These are phyloP conservation scores for Pyrochroa serraticornis DNA, from an alignment of 2,888 invertebrate species.

Conservation along the genomic window DNA sequence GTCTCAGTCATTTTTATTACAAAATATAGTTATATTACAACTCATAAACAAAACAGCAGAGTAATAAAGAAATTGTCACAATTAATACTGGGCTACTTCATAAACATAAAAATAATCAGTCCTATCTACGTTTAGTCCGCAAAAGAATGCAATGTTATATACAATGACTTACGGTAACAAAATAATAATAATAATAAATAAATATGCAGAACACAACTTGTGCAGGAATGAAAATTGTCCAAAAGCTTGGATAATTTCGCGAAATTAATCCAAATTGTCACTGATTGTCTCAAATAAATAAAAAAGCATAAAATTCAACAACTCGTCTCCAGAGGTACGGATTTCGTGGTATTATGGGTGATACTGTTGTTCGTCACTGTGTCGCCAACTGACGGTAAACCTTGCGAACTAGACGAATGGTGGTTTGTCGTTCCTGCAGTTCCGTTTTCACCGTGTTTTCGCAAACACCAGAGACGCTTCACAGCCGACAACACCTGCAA, in stretches of 20 bases:
- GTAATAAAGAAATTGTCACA: not conserved
- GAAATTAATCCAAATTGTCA: not conserved
- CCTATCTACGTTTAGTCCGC: not conserved
- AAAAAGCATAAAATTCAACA: slow-evolving; percentile 50
- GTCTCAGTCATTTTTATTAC: not conserved
- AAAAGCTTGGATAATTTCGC: slow-evolving; percentile 13
- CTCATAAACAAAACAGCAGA: not conserved
- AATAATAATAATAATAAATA: slow-evolving; percentile 18
- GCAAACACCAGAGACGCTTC: slow-evolving; percentile 67
- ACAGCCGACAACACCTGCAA: slow-evolving; percentile 68
- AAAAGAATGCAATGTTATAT: slow-evolving; percentile 10
- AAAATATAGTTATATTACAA: slow-evolving; percentile 5
- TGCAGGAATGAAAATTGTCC: slow-evolving; percentile 8
- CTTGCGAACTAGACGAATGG: slow-evolving; percentile 79
- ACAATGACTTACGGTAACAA: slow-evolving; percentile 19
- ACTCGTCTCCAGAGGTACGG: slow-evolving; percentile 62
- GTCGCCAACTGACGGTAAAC: slow-evolving; percentile 80
- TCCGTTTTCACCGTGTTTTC: slow-evolving; percentile 58
- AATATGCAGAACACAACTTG: slow-evolving; percentile 24
- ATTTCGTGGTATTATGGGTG: slow-evolving; percentile 65
- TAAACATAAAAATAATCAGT: slow-evolving; percentile 8
- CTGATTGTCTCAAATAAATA: not conserved
- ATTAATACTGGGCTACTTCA: slow-evolving; percentile 24
- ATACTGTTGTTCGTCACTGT: slow-evolving; percentile 73
- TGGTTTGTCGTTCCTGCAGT: slow-evolving; percentile 69